These are phyloP conservation scores for Danio aesculapii DNA, from an alignment of 2,797 vertebrate genomes.

Conservation along the genomic window DNA sequence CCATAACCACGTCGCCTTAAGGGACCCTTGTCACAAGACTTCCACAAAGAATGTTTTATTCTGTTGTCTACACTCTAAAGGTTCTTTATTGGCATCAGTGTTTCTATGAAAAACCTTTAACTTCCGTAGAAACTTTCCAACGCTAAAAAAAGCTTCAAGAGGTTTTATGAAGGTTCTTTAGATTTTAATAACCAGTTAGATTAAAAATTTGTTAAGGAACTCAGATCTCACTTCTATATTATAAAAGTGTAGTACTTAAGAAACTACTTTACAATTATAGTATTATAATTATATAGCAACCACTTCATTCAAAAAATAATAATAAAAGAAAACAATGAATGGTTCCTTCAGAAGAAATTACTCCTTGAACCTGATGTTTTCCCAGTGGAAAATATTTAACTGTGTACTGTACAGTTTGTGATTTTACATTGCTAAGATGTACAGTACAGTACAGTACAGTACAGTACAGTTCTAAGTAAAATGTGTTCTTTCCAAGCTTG, in stretches of 20 bases:
- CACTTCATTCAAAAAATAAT: neutral
- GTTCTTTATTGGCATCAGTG: neutral
- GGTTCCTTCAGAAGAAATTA: neutral
- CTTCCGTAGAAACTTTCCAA: no score
- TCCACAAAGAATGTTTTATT: neutral
- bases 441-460: neutral
- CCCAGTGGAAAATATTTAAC: neutral
- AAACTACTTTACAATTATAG: no score
- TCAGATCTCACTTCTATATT: no score
- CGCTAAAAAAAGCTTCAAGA: no score
- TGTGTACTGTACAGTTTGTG: neutral
- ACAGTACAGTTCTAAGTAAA: constrained; percentile 11
- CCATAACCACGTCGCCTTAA: neutral
- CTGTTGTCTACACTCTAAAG: neutral
- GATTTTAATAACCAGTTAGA: no score
- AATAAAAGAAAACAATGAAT: neutral
- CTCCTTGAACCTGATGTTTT: neutral
- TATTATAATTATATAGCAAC: no score
- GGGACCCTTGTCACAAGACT: neutral
- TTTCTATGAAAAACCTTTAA: neutral
- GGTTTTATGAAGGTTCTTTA: no score
- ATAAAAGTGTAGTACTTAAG: no score
- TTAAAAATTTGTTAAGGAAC: no score
- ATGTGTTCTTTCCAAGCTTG: neutral
- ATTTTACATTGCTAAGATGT: neutral